Percentiles rank a stretch among this genome's conserved stretches.
Evolutionary conservation across 2,888 invertebrate genomes (phyloP).

Genomic region (Drosophila pseudotalamancana): DNA sequence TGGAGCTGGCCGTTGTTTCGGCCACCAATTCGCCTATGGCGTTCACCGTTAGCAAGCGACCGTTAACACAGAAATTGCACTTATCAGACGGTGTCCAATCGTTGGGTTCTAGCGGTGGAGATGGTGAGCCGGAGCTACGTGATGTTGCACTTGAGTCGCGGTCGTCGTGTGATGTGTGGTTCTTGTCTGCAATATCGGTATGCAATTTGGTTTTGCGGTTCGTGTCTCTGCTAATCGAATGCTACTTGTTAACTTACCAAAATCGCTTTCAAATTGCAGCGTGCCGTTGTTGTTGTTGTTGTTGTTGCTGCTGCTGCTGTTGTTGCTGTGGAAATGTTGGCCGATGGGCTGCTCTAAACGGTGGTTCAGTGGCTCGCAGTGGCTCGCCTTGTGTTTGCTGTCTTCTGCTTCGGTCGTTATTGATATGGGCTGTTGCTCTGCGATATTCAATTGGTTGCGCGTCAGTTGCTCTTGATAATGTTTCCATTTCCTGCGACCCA

Average conservation of each 20-base stretch:
- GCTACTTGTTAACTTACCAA: constrained; percentile 40
- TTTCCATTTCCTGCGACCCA: constrained; percentile 98
- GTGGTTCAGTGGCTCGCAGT: constrained; percentile 68
- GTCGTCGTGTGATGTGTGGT: constrained; percentile 65
- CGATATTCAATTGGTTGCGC: constrained; percentile 84
- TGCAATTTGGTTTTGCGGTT: neutral
- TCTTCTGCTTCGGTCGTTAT: constrained; percentile 50
- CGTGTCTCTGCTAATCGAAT: neutral
- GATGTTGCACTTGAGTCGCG: constrained; percentile 66
- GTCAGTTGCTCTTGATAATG: constrained; percentile 92
- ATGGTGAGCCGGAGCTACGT: constrained; percentile 72
- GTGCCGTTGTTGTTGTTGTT: constrained; percentile 27
- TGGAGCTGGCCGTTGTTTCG: constrained; percentile 82
- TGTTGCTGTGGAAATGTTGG: constrained; percentile 45
- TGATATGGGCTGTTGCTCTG: constrained; percentile 76
- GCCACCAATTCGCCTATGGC: constrained; percentile 84
- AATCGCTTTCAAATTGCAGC: constrained; percentile 60
- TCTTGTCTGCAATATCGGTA: constrained; percentile 49
- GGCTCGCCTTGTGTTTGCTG: constrained; percentile 45
- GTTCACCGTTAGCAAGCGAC: constrained; percentile 87
- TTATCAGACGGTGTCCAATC: constrained; percentile 94
- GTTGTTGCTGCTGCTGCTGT: constrained; percentile 2
- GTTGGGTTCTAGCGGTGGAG: constrained; percentile 84
- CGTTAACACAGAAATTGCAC: constrained; percentile 93
- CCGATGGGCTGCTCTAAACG: constrained; percentile 63